phyloP scores from a whole-genome alignment of 2,113 vertebrate genomes.

The Suncus etruscus region DNA sequence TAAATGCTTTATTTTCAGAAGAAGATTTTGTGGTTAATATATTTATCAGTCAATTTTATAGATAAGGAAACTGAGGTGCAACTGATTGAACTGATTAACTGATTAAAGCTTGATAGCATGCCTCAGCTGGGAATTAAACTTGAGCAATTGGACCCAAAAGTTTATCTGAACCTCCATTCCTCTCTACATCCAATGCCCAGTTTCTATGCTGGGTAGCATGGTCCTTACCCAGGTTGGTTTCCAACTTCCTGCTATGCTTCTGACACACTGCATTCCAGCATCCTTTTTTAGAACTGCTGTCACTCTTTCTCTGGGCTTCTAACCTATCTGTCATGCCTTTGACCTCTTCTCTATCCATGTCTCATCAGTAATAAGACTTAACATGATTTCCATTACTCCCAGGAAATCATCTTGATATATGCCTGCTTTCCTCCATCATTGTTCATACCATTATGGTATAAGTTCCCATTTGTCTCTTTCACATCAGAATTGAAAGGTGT shows the following conservation, averaged over 20 bases:
- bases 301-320: neutral
- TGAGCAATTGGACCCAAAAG: neutral
- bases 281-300: neutral
- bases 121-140: neutral
- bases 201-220: no score
- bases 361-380: neutral
- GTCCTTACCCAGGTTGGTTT: neutral
- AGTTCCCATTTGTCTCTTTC: neutral
- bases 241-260: no score
- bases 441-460: neutral
- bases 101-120: neutral
- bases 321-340: neutral
- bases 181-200: neutral
- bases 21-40: neutral
- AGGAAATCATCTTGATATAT: neutral
- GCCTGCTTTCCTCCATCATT: neutral
- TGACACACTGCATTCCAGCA: neutral
- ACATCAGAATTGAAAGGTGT: neutral
- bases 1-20: neutral
- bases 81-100: neutral
- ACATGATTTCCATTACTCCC: neutral
- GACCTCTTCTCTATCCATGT: neutral
- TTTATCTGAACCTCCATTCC: neutral
- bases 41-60: neutral
- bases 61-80: neutral